phyloP scores from a whole-genome alignment of 2,113 vertebrate species.

The Cariama cristata region DNA sequence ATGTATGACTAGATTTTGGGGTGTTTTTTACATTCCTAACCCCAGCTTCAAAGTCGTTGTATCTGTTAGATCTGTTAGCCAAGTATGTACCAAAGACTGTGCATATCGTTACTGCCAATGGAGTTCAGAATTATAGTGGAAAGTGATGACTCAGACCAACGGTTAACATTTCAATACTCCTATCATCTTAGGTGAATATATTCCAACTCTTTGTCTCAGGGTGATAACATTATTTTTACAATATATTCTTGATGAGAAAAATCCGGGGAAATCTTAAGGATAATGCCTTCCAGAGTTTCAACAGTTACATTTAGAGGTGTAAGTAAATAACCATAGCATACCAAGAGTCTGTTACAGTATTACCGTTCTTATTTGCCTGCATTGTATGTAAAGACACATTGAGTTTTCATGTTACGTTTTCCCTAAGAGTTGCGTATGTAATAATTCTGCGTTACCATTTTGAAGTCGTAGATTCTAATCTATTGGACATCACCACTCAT shows the following conservation, averaged over 20 bases:
- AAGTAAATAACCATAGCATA: background rate
- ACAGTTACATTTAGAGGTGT: background rate
- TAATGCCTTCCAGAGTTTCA: background rate
- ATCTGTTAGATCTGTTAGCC: background rate
- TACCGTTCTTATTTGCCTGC: background rate
- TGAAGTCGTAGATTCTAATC: background rate
- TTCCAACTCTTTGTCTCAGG: background rate
- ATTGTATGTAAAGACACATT: background rate
- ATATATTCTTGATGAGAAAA: background rate
- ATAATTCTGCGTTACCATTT: background rate
- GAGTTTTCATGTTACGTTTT: background rate
- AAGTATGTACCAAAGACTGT: background rate
- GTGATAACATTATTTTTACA: background rate
- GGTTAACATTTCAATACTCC: background rate
- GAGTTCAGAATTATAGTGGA: background rate
- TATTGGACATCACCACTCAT: background rate
- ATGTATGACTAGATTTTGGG: background rate
- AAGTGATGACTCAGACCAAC: background rate
- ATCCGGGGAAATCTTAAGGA: background rate
- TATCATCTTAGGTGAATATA: background rate
- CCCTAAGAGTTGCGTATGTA: background rate
- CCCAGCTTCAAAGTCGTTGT: background rate
- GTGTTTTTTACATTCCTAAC: background rate
- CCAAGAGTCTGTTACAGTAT: background rate
- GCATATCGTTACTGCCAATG: background rate